Base-by-base conservation (phyloP, 2,113 vertebrate genomes). In the Gallinago undulata region DNA sequence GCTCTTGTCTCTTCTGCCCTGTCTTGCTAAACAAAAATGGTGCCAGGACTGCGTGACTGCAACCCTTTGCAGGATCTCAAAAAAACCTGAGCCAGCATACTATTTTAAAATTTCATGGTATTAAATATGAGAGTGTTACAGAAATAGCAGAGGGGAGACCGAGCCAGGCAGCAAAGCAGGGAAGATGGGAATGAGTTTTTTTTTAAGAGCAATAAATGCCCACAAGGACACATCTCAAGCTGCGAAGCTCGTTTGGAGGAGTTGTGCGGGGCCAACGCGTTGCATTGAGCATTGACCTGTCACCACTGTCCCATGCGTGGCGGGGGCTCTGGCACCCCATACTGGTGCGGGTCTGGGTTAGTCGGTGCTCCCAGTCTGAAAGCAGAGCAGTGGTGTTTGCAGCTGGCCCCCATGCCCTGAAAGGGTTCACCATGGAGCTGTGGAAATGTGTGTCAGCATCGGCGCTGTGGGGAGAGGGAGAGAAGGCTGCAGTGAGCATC, bases 41-140 rank as follows among this genome's bases (percentile, higher is more conserved):
- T 66, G 35, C 68, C 28, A 23, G 56, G 53, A 70, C 45, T 84
- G 45, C 18, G 3, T 41, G 94, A 89, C 73, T 94, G 77, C 77
- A 90, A 5, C 50, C 17, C 64, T 81, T 51, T 89, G 39, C 85
- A 68, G 60, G 60, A 72, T 62, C 64, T 84, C 51, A 56, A 35
- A 89, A 95, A 95, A 47, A 57, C 88, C 88, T 89, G 88, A 93
- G 82, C 89, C 94, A 97, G 89, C 86, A 72, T 50, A 21, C 86
- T 95, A 55, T 87, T 96, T 94, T 94, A 90, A 96, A 94, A 93
- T 94, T 93, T 93, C 83, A 92, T 93, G 77, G 66, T 69, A 89
- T 95, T 94, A 62, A 92, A 94, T 89, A 75, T 82, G 74, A 89
- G 76, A 67, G 69, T 17, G 31, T 82, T 89, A 80, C 89, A 95